Evolutionary conservation across 2,797 vertebrate species (phyloP), one percentile per base, ranked within the genome.

Genomic region (Sebastes jordani): DNA sequence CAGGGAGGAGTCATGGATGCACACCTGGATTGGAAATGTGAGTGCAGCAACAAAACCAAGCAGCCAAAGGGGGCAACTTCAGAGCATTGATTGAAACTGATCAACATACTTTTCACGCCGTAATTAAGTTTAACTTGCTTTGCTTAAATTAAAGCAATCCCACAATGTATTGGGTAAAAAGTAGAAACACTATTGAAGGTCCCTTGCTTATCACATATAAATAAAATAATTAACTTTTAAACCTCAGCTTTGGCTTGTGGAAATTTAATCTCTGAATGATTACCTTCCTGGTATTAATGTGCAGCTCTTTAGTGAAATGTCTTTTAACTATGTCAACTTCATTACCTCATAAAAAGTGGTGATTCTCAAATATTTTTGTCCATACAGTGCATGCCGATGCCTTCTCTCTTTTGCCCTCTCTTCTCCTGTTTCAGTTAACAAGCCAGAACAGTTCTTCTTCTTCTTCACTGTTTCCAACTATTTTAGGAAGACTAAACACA

Each of bases 11-110:
- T 46, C 49, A n/a, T 4, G 8, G 38, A 10, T n/a, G 61, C 82
- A 87, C 88, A 91, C 81, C 90, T 92, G 87, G 79, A 71, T 27
- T 71, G 55, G 52, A 87, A 64, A 80, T 64, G 61, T 29, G 52
- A 83, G 10, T 1, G 11, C 4, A 49, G 25, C 23, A 82, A 27
- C 56, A 42, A 69, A 78, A 71, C 6, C 13, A 14, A 32, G 4
- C n/a, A 71, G 38, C 73, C n/a, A n/a, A 27, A 67, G 32, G 30
- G 10, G n/a, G 11, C 11, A 65, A 56, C 30, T n/a, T 61, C 5
- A 42, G 20, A 29, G 18, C 32, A 64, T 7, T 38, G 36, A 11
- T 3, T 60, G 11, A 66, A 64, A 58, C 71, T 55, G 52, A 67
- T 23, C 14, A 63, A 58, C n/a, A 22, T 5, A 9, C 18, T 42